Percentiles rank a stretch among this genome's conserved stretches.
phyloP scores from a whole-genome alignment of 1,140 invertebrate genomes.

The Drosophila malerkotliana region DNA sequence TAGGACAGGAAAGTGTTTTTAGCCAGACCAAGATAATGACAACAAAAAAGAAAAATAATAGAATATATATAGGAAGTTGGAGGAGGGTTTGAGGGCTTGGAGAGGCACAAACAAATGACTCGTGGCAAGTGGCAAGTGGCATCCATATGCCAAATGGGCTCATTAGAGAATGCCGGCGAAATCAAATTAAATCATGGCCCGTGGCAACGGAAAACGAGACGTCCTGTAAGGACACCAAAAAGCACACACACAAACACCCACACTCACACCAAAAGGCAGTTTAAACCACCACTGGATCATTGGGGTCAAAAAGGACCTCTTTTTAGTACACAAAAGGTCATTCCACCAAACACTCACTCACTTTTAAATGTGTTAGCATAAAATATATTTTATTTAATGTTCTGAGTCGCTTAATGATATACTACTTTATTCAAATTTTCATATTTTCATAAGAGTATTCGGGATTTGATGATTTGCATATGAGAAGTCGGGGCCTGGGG shows the following conservation, averaged over 20 bases:
- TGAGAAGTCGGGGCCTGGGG: not conserved
- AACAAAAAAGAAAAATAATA: not conserved
- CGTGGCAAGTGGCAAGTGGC: slow-evolving; percentile 27
- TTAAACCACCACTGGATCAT: not conserved
- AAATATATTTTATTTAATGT: not conserved
- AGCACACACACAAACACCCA: not conserved
- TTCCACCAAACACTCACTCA: not conserved
- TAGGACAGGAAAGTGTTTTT: slow-evolving; percentile 58
- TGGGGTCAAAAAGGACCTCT: not conserved
- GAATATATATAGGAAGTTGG: slow-evolving; percentile 1
- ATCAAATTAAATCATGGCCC: slow-evolving; percentile 61
- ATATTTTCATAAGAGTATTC: not conserved
- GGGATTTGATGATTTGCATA: not conserved
- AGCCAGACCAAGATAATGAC: slow-evolving; percentile 31
- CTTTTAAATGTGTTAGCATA: not conserved
- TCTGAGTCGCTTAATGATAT: not conserved
- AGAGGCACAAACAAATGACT: slow-evolving; percentile 56
- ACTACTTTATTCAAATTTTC: not conserved
- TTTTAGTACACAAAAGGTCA: not conserved
- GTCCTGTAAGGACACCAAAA: not conserved
- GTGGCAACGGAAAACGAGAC: slow-evolving; percentile 18
- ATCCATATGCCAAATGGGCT: slow-evolving; percentile 71
- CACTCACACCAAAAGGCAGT: not conserved
- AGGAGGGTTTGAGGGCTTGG: not conserved
- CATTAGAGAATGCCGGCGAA: slow-evolving; percentile 49